Evolutionary conservation across 2,113 vertebrate species (phyloP).

Genomic region (Otolemur garnettii): DNA sequence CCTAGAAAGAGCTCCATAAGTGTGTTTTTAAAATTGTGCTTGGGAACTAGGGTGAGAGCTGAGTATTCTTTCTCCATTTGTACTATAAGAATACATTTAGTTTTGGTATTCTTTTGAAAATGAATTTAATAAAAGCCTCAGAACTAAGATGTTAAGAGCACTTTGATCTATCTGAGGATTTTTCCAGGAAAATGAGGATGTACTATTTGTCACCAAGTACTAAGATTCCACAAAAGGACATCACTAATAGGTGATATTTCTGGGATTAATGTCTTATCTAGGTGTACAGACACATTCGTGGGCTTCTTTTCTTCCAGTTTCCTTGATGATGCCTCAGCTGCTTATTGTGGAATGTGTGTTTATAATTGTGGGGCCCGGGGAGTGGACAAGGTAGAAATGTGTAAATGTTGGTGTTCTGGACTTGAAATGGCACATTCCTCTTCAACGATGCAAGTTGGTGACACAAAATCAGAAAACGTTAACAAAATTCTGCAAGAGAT

Average conservation of each 20-base stretch:
- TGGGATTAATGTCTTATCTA: background rate
- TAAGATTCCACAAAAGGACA: background rate
- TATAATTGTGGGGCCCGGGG: background rate
- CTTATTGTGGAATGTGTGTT: background rate
- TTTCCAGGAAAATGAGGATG: background rate
- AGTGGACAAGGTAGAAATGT: background rate
- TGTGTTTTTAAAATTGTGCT: background rate
- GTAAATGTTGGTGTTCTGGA: background rate
- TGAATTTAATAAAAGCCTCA: constrained; percentile 41
- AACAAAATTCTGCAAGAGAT: background rate
- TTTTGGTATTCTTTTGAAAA: constrained; percentile 5
- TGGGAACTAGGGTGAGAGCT: background rate
- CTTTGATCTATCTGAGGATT: background rate
- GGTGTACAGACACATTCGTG: background rate
- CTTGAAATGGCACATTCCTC: constrained; percentile 31
- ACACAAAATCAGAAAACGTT: constrained; percentile 24
- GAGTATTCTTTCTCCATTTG: background rate
- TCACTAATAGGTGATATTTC: background rate
- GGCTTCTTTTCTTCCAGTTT: background rate
- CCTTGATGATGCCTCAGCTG: background rate
- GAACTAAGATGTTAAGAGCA: background rate
- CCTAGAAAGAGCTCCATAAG: background rate
- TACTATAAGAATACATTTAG: background rate
- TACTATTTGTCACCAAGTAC: background rate
- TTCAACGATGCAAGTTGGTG: background rate